These are phyloP conservation scores for Subacronicta megacephala DNA, from an alignment of 2,888 invertebrate species.

Conservation along the genomic window DNA sequence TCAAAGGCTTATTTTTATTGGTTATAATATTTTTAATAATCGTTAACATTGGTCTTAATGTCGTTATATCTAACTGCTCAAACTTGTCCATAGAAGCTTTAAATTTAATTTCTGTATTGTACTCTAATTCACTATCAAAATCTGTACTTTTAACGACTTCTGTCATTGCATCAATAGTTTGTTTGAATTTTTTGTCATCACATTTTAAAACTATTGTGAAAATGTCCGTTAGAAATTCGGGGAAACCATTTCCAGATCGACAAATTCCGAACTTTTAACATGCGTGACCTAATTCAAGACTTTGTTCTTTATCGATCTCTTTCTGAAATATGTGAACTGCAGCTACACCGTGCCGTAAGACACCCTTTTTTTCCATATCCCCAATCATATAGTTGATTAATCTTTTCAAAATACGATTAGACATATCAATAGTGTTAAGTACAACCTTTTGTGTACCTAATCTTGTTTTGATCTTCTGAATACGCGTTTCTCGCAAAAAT, in stretches of 20 bases:
- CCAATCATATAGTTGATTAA: slow-evolving; percentile 61
- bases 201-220: slow-evolving; percentile 51
- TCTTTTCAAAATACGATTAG: slow-evolving; percentile 63
- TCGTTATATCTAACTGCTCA: rapidly evolving
- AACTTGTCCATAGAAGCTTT: not conserved
- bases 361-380: slow-evolving; percentile 48
- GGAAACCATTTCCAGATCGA: slow-evolving; percentile 53
- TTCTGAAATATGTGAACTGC: slow-evolving; percentile 47
- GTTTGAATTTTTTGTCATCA: slow-evolving; percentile 58
- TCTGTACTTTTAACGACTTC: slow-evolving; percentile 61
- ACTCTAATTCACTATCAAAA: slow-evolving; percentile 37
- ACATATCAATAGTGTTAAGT: slow-evolving; percentile 70
- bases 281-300: slow-evolving; percentile 57
- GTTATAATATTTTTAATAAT: slow-evolving; percentile 56
- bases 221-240: slow-evolving; percentile 56
- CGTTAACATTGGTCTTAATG: slow-evolving; percentile 32
- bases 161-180: slow-evolving; percentile 59
- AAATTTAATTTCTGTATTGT: not conserved
- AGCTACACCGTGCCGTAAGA: slow-evolving; percentile 31
- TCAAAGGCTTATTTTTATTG: slow-evolving; percentile 59
- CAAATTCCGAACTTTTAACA: slow-evolving; percentile 69
- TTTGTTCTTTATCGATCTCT: slow-evolving; percentile 59
- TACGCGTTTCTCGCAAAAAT: slow-evolving; percentile 61
- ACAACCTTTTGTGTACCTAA: slow-evolving; percentile 70
- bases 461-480: slow-evolving; percentile 66